phyloP scores from a whole-genome alignment of 2,888 invertebrate species.

The Polydrusus pterygomalis region DNA sequence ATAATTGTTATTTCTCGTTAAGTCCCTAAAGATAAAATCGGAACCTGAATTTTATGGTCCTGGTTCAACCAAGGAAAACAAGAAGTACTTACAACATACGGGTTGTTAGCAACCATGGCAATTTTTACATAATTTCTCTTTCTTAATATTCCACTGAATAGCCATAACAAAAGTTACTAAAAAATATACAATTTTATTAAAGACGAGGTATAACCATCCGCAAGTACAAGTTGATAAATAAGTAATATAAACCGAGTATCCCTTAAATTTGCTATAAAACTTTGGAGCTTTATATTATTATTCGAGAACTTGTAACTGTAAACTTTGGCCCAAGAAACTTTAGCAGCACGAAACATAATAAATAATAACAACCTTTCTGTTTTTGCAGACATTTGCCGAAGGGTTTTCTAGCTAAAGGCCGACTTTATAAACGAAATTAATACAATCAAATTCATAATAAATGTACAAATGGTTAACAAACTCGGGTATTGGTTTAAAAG shows the following conservation, averaged over 20 bases:
- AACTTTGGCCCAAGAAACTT: slow-evolving; percentile 26
- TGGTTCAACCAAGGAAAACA: no score
- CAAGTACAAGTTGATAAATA: slow-evolving; percentile 19
- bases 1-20: no score
- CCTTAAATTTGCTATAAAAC: slow-evolving; percentile 34
- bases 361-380: slow-evolving; percentile 39
- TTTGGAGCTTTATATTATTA: slow-evolving; percentile 45
- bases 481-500: no score
- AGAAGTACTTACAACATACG: no score
- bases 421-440: slow-evolving; percentile 11
- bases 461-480: no score
- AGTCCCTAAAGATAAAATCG: no score
- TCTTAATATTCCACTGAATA: no score
- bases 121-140: no score
- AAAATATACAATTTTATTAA: background rate
- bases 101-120: no score
- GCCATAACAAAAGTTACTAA: no score
- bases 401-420: background rate
- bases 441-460: background rate
- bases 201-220: background rate
- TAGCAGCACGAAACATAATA: slow-evolving; percentile 38
- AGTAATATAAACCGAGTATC: slow-evolving; percentile 27
- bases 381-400: slow-evolving; percentile 7
- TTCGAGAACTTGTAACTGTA: slow-evolving; percentile 27
- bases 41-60: no score